These are phyloP conservation scores for Dascillus cervinus DNA, from an alignment of 2,888 invertebrate genomes.

Conservation along the genomic window DNA sequence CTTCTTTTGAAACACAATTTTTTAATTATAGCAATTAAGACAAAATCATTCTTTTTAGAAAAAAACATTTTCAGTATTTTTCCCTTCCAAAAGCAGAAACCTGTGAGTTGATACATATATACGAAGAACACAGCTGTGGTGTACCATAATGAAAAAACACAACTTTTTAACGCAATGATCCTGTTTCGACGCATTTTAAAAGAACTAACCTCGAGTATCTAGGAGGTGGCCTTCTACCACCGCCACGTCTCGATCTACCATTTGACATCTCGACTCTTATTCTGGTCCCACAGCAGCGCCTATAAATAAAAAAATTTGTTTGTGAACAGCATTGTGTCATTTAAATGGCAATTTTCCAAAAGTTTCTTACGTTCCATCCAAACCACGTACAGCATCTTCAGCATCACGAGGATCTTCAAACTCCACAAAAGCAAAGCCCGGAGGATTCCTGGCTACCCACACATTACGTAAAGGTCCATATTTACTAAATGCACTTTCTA, in stretches of 20 bases:
- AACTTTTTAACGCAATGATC: conserved; percentile 1
- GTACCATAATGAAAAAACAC: conserved; percentile 1
- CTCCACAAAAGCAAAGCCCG: conserved; percentile 87
- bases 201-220: conserved; percentile 39
- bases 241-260: conserved; percentile 62
- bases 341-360: no score
- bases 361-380: conserved; percentile 70
- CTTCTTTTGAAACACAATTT: no score
- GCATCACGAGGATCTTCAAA: conserved; percentile 85
- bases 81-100: not conserved
- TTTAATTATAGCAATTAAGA: no score
- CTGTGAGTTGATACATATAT: conserved; percentile 10
- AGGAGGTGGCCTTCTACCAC: conserved; percentile 34
- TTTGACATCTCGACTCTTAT: conserved; percentile 92
- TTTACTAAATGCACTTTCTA: conserved; percentile 79
- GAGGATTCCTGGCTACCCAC: conserved; percentile 91
- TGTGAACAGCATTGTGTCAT: no score
- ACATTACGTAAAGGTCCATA: conserved; percentile 86
- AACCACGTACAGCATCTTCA: conserved; percentile 74
- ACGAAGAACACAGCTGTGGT: conserved; percentile 3
- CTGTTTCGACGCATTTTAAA: no score
- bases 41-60: no score
- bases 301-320: conserved; percentile 33
- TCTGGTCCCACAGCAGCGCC: conserved; percentile 81
- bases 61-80: not conserved